Base-by-base conservation (phyloP, 2,888 invertebrate species). In the Trissolcus japonicus region DNA sequence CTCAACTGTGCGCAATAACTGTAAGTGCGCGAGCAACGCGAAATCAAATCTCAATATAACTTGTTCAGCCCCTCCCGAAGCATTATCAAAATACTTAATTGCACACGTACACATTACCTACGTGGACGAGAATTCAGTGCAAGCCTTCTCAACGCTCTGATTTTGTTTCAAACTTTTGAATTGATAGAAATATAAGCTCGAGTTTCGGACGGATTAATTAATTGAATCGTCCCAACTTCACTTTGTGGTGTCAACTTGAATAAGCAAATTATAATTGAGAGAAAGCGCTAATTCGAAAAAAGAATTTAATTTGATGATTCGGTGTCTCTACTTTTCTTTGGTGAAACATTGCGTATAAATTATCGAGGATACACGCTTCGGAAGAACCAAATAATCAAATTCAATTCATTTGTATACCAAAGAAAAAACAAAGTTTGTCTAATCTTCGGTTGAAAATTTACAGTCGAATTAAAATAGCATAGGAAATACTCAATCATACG, bases 1-100 rank as follows among this genome's bases (percentile, higher is more conserved):
- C 35, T 35, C 84, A 41, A 84, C 88, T 74, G 85, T 87, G 62
- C 89, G 89, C 80, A 89, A 90, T 84, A 89, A 90, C 84, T 90
- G 90, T 90, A 82, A 89, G 90, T 88, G 29, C 11, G 41, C 14
- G 16, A 6, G 35, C 19, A 29, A 21, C 21, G 16, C 17, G 17
- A 59, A 41, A 43, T 51, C 51, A 3, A 7, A 29, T 56, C 41
- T 40, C 35, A 55, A 55, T 40, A 40, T 17, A 16, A 51, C 11
- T 17, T 51, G 2, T 46, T n/a, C 9, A 35, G 9, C 35, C 9
- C 11, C 35, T 7, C 35, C 35, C 35, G 0, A 35, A 35, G 14
- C 16, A 46, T 16, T 46, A 51, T 51, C 17, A 51, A 51, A 7
- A 51, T 17, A 51, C 21, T 51, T 51, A 51, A 17, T 13, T 16